A percentile compares a stretch with the other conserved stretches of the same genome.
These are phyloP conservation scores for Tineola bisselliella DNA, from an alignment of 2,888 invertebrate species.

Conservation along the genomic window DNA sequence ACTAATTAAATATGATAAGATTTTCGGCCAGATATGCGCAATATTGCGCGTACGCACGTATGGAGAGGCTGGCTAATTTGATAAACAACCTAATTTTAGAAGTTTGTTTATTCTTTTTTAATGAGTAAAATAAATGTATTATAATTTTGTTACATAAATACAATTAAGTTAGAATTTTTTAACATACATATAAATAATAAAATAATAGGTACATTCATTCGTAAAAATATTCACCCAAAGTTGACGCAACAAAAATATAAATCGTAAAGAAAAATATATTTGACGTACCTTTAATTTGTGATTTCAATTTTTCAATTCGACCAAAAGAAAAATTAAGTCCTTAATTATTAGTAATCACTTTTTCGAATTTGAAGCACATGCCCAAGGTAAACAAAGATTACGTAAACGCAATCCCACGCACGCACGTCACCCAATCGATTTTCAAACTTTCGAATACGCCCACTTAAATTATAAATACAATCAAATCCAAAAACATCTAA, in stretches of 20 bases:
- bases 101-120: too few relatives aligned
- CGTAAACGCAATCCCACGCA: conserved; percentile 66
- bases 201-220: too few relatives aligned
- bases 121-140: too few relatives aligned
- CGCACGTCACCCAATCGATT: conserved; percentile 66
- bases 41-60: too few relatives aligned
- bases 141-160: too few relatives aligned
- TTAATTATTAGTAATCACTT: neutral
- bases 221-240: too few relatives aligned
- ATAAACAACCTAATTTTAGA: too few relatives aligned
- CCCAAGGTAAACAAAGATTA: conserved; percentile 68
- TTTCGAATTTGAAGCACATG: conserved; percentile 50
- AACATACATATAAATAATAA: too few relatives aligned
- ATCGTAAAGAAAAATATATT: neutral
- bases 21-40: neutral
- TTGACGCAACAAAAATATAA: too few relatives aligned
- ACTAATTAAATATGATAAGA: neutral
- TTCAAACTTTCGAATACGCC: conserved; percentile 67
- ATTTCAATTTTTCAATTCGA: neutral
- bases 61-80: too few relatives aligned
- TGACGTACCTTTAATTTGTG: neutral
- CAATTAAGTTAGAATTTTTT: too few relatives aligned
- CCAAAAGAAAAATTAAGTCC: neutral
- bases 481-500: neutral
- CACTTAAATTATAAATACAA: conserved; percentile 31